A percentile compares a stretch with the other conserved stretches of the same genome.
Conservation (phyloP, 2,113 vertebrate genomes). For the Pycnonotus jocosus region DNA sequence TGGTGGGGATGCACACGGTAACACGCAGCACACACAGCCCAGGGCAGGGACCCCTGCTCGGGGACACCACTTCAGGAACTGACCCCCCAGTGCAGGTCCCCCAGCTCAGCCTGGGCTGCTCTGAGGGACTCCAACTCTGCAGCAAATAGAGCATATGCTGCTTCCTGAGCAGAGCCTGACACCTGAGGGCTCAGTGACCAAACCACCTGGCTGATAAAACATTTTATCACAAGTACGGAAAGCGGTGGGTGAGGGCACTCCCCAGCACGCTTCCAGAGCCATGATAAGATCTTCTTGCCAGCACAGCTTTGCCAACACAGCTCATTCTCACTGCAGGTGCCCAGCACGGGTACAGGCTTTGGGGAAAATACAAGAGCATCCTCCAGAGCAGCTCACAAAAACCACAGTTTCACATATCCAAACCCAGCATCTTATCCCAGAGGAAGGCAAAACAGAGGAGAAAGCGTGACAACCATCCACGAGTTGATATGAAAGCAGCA, state of each 20-base stretch:
- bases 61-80: not conserved
- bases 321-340: fast-evolving
- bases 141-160: fast-evolving
- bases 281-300: not conserved
- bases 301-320: not conserved
- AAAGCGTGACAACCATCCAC: not conserved
- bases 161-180: not conserved
- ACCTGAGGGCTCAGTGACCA: not conserved
- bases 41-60: fast-evolving
- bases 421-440: not conserved
- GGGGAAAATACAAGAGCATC: fast-evolving
- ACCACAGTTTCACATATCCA: not conserved
- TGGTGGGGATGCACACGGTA: fast-evolving
- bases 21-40: not conserved
- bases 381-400: not conserved
- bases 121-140: fast-evolving
- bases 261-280: fast-evolving
- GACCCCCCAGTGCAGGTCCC: fast-evolving
- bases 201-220: not conserved
- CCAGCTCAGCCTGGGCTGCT: fast-evolving
- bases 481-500: not conserved
- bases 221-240: not conserved
- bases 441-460: not conserved
- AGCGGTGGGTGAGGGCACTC: not conserved
- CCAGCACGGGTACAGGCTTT: not conserved